Conservation (phyloP, 1,140 invertebrate species). For the Dryas iulia region DNA sequence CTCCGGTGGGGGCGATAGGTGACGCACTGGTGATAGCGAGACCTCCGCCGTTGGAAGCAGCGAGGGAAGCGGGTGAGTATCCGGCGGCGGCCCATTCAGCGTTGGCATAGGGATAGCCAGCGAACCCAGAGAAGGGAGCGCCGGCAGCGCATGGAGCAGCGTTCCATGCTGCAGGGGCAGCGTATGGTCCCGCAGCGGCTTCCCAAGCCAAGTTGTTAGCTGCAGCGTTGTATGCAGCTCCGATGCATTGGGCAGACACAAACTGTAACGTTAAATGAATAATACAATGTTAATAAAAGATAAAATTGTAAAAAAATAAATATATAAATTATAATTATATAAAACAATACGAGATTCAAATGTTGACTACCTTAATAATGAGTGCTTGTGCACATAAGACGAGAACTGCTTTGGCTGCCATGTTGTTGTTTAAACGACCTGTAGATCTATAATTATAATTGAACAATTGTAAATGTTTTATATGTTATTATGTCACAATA, state of each 20-base stretch:
- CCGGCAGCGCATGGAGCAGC: not conserved
- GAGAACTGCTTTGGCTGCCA: constrained; percentile 15
- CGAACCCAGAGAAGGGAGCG: not conserved
- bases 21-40: constrained; percentile 34
- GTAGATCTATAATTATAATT: not conserved
- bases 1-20: constrained; percentile 35
- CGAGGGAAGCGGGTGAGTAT: constrained; percentile 2
- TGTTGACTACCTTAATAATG: constrained; percentile 13
- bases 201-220: constrained; percentile 12
- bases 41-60: constrained; percentile 30
- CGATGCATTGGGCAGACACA: constrained; percentile 21
- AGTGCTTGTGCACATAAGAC: constrained; percentile 16
- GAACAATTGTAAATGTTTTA: not conserved
- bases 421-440: not conserved
- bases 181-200: not conserved
- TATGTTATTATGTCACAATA: not conserved
- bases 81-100: constrained; percentile 21
- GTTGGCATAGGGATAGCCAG: constrained; percentile 10
- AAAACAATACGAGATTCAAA: no score
- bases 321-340: no score
- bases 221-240: constrained; percentile 8
- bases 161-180: not conserved
- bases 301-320: no score
- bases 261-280: constrained; percentile 3
- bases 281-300: not conserved